Conservation (phyloP, 2,888 invertebrate species). For the Alsophila aescularia region DNA sequence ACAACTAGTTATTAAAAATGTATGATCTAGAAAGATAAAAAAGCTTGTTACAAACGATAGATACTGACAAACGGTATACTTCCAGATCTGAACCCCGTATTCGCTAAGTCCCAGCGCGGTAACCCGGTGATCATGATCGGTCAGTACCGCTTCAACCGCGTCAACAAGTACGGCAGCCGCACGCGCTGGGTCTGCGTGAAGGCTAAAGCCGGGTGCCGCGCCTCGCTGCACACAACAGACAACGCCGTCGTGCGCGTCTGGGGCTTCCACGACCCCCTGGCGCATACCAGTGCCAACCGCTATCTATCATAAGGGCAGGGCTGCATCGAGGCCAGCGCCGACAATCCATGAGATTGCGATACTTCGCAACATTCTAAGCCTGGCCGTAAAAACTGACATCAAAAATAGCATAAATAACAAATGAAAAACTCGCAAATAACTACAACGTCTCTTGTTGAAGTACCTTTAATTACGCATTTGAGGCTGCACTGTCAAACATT, state of each 20-base stretch:
- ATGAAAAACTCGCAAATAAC: background rate
- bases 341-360: background rate
- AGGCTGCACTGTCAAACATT: too few species aligned
- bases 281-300: conserved; percentile 76
- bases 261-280: conserved; percentile 76
- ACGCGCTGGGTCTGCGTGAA: conserved; percentile 80
- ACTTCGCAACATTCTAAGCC: background rate
- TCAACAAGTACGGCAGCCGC: conserved; percentile 75
- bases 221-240: conserved; percentile 76
- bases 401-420: too few species aligned
- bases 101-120: conserved; percentile 77
- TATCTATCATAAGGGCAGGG: conserved; percentile 48
- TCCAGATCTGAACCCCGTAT: conserved; percentile 76
- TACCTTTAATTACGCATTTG: too few species aligned
- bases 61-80: conserved; percentile 40
- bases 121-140: conserved; percentile 81
- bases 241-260: conserved; percentile 78
- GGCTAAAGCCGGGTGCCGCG: conserved; percentile 77
- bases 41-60: too few species aligned
- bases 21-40: too few species aligned
- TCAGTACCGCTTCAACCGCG: conserved; percentile 77
- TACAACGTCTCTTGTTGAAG: too few species aligned
- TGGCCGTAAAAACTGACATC: background rate
- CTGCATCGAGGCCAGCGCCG: background rate
- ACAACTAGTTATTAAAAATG: too few species aligned